These are phyloP conservation scores for Halocynthia roretzi DNA, from an alignment of 23 tunicate species.

Conservation along the genomic window DNA sequence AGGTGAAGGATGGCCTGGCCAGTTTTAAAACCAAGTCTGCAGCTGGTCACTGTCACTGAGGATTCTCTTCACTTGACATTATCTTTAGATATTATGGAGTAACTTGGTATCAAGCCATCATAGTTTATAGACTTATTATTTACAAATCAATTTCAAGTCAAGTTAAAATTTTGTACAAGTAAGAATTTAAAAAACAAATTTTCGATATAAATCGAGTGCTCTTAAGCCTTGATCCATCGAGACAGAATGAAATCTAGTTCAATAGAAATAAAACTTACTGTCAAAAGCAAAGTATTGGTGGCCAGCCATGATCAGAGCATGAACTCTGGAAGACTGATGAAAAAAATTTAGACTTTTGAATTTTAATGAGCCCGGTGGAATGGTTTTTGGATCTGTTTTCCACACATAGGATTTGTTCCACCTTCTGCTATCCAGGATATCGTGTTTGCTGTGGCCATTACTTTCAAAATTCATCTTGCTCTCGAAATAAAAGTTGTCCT, in stretches of 20 bases:
- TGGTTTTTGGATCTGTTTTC: constrained; percentile 43
- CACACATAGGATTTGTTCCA: constrained; percentile 11
- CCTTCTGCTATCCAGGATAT: constrained; percentile 27
- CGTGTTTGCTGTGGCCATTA: not conserved
- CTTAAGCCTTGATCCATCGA: too few species aligned
- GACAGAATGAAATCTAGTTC: too few species aligned
- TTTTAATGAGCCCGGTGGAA: constrained; percentile 31
- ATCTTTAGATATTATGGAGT: too few species aligned
- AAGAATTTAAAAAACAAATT: not conserved
- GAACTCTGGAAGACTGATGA: not conserved
- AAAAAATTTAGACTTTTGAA: constrained; percentile 1
- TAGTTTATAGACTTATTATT: too few species aligned
- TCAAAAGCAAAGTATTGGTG: constrained; percentile 15
- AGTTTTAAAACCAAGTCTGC: too few species aligned
- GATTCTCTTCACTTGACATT: too few species aligned
- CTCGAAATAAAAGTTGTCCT: constrained; percentile 41
- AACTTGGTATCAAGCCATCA: too few species aligned
- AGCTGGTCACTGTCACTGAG: too few species aligned
- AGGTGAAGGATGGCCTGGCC: too few species aligned
- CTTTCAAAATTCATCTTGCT: not conserved
- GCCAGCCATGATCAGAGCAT: constrained; percentile 6
- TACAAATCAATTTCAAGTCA: too few species aligned
- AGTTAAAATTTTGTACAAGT: not conserved
- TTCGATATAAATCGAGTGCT: not conserved
- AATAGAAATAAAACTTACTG: not conserved